phyloP scores from a whole-genome alignment of 2,888 invertebrate species.

The Pheosia tremula region DNA sequence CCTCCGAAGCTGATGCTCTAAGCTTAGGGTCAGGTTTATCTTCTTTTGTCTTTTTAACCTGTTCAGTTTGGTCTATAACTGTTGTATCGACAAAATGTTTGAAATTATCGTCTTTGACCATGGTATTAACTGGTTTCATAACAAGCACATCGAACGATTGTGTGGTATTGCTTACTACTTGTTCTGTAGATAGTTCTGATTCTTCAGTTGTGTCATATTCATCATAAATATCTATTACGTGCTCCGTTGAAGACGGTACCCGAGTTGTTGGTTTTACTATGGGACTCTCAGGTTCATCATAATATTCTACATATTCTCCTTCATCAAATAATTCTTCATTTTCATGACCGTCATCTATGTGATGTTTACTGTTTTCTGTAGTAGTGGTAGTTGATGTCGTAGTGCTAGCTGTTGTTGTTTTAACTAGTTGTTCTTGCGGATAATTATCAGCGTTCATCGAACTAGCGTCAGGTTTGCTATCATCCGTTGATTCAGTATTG shows the following conservation, averaged over 20 bases:
- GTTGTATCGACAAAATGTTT: constrained; percentile 85
- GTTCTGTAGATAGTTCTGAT: constrained; percentile 52
- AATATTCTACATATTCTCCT: constrained; percentile 71
- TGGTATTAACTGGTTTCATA: constrained; percentile 81
- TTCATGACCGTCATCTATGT: constrained; percentile 49
- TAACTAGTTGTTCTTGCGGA: constrained; percentile 48
- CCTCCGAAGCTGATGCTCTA: constrained; percentile 53
- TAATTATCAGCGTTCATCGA: constrained; percentile 72
- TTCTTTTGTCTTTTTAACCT: constrained; percentile 44
- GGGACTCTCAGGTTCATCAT: constrained; percentile 68
- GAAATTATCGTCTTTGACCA: constrained; percentile 85
- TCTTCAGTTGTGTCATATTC: constrained; percentile 77
- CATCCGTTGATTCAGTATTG: constrained; percentile 51
- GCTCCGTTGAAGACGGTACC: constrained; percentile 50
- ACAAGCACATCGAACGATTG: constrained; percentile 82
- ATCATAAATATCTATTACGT: constrained; percentile 71
- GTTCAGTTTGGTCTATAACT: constrained; percentile 82
- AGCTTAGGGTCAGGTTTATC: constrained; percentile 42
- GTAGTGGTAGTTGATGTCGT: constrained; percentile 39
- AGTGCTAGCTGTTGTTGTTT: constrained; percentile 42
- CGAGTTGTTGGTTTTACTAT: constrained; percentile 61
- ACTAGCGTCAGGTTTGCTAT: constrained; percentile 75
- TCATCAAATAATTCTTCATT: constrained; percentile 60
- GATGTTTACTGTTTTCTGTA: constrained; percentile 27
- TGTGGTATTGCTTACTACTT: constrained; percentile 51